Evolutionary conservation across 1,140 invertebrate genomes (phyloP), one percentile per base, ranked within the genome.

Genomic region (Tribolium castaneum): DNA sequence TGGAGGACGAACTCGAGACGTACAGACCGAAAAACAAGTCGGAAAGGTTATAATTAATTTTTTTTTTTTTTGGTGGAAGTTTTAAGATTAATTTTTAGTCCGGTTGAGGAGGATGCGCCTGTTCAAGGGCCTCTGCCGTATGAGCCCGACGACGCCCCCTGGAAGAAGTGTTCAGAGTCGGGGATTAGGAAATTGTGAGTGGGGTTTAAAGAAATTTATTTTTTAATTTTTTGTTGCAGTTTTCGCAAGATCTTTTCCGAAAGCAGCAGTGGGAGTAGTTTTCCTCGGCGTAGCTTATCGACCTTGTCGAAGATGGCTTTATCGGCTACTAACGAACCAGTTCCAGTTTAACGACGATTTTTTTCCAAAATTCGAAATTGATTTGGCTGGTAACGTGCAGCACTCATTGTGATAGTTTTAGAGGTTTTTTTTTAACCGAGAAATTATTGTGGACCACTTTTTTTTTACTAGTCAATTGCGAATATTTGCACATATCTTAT

Each of bases 121-220:
- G 97, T 99, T 1, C 96, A 99, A 88, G 98, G 98, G 10, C 98
- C 98, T 19, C 91, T 99, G 80, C 97, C 97, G 70, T 94, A 93
- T 76, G 98, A 99, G 87, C 98, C 98, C 10, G 95, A 97, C 82
- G 97, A 99, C 88, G 98, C 98, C 78, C 93, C 95, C 0, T 97
- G 94, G 94, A 96, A 95, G 86, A 92, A 92, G 83, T 90, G 90
- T 22, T 91, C 90, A 9, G 93, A 94, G 87, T 96, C 95, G 76
- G 95, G 96, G 34, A 97, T 98, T 83, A 91, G 96, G 82, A 97
- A 96, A 92, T 97, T 98, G 96, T 98, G 16, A 92, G 93, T 95
- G 93, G 78, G 6, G 25, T 6, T 14, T 54, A 56, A 35, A 59
- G 16, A n/a, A 7, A 79, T 59, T 80, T 71, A 30, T 77, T 22